Evolutionary conservation across 1,140 invertebrate genomes (phyloP).

Genomic region (Neotoxoptera formosana): DNA sequence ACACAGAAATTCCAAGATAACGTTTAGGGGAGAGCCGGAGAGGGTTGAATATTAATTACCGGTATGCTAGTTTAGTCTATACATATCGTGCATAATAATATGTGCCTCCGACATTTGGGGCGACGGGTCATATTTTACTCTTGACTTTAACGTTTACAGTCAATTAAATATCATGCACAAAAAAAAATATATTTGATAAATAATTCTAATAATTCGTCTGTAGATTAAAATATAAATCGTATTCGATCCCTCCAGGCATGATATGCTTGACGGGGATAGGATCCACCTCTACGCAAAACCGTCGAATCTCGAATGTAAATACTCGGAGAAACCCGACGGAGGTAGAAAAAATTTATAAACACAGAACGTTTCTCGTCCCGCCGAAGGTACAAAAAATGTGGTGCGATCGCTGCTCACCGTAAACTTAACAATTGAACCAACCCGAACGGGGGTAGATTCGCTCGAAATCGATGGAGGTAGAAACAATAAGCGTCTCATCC

Average conservation of each 20-base stretch:
- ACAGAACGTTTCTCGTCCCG: background rate
- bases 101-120: background rate
- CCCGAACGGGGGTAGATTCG: background rate
- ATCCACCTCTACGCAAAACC: background rate
- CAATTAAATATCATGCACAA: background rate
- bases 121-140: background rate
- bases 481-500: too few relatives aligned
- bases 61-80: background rate
- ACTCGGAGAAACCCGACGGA: background rate
- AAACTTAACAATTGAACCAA: background rate
- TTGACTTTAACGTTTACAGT: background rate
- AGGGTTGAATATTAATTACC: background rate
- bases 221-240: background rate
- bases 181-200: background rate
- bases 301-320: background rate
- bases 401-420: too few relatives aligned
- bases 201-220: background rate
- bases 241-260: background rate
- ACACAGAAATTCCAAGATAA: background rate
- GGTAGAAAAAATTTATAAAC: background rate
- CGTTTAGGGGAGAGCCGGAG: background rate
- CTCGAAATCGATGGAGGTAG: background rate
- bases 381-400: background rate
- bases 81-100: background rate
- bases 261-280: background rate